These are phyloP conservation scores for Synergus itoensis DNA, from an alignment of 2,888 invertebrate genomes.

Conservation along the genomic window DNA sequence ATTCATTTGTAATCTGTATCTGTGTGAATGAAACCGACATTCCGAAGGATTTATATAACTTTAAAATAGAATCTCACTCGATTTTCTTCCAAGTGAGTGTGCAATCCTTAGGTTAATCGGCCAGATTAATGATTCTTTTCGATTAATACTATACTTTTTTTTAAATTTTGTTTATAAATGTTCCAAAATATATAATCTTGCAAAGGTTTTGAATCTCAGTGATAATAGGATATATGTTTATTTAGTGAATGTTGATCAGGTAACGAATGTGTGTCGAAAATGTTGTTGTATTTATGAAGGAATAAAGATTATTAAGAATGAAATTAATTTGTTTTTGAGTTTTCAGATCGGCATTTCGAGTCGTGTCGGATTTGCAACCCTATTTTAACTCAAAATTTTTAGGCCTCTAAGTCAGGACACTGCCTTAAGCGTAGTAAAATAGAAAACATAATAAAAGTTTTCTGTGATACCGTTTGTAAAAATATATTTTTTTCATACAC, in stretches of 20 bases:
- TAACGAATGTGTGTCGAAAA: conserved; percentile 23
- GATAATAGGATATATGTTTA: conserved; percentile 9
- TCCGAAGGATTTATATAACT: background rate
- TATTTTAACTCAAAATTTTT: too few species aligned
- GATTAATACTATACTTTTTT: background rate
- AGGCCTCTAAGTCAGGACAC: too few species aligned
- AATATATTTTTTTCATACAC: background rate
- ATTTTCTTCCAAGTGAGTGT: conserved; percentile 23
- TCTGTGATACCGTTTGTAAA: background rate
- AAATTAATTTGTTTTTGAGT: background rate
- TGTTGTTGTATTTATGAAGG: conserved; percentile 32
- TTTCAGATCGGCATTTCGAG: too few species aligned
- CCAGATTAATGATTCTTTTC: background rate
- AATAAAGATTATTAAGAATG: conserved; percentile 24
- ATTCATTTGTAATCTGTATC: background rate
- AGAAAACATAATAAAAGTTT: background rate
- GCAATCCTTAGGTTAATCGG: background rate
- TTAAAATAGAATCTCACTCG: background rate
- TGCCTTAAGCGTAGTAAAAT: too few species aligned
- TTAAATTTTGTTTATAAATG: background rate
- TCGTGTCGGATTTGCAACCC: too few species aligned
- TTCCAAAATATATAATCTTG: conserved; percentile 18
- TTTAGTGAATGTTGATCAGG: background rate
- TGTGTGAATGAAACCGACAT: background rate
- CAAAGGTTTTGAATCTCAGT: conserved; percentile 27